Percentiles rank a stretch among this genome's conserved stretches.
Evolutionary conservation across 1,140 invertebrate species (phyloP).

Genomic region (Pachypsylla venusta): DNA sequence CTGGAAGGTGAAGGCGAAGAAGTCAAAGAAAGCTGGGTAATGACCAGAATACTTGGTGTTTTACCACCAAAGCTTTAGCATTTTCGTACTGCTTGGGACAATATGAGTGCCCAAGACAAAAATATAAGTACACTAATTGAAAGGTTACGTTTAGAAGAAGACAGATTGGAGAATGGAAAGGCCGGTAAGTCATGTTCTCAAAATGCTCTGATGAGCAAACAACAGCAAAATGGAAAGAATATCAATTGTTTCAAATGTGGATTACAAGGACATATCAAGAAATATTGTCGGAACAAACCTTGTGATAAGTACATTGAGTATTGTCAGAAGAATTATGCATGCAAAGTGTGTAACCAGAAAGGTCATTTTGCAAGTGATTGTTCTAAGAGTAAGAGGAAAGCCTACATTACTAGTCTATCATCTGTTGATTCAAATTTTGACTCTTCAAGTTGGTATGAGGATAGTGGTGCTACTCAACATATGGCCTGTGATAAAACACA

Average conservation of each 20-base stretch:
- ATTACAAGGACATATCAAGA: background rate
- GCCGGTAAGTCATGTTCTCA: background rate
- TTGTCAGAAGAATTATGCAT: background rate
- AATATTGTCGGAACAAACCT: background rate
- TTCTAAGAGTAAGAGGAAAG: background rate
- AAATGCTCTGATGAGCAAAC: no score
- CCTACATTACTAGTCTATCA: background rate
- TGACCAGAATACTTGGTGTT: slow-evolving; percentile 19
- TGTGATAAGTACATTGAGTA: background rate
- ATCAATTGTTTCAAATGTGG: background rate
- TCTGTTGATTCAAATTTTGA: background rate
- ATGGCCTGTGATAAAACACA: background rate
- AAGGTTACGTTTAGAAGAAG: slow-evolving; percentile 20
- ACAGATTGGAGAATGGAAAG: slow-evolving; percentile 11
- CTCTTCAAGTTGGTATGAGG: background rate
- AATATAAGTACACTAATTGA: slow-evolving; percentile 17
- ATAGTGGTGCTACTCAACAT: background rate
- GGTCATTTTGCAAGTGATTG: background rate
- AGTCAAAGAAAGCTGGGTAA: slow-evolving; percentile 21
- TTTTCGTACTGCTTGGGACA: slow-evolving; percentile 22
- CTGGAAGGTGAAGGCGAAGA: slow-evolving; percentile 16
- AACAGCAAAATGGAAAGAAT: no score
- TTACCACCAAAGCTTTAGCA: slow-evolving; percentile 20
- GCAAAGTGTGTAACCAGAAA: background rate
- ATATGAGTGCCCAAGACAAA: slow-evolving; percentile 13